Percentiles rank a stretch among this genome's conserved stretches.
phyloP scores from a whole-genome alignment of 2,113 vertebrate species.

The Eptatretus burgeri region DNA sequence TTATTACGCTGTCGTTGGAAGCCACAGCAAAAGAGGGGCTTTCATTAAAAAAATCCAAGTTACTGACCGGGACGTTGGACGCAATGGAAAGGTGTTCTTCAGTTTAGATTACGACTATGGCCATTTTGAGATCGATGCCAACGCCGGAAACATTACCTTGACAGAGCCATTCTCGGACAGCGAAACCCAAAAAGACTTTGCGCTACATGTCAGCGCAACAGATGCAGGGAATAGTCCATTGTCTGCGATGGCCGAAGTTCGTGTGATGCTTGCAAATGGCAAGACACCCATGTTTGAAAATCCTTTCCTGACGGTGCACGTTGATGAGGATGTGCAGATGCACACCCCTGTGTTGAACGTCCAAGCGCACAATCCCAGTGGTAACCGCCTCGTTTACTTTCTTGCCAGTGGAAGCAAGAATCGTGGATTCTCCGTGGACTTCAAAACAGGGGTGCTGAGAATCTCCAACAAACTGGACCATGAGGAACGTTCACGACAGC shows the following conservation, averaged over 20 bases:
- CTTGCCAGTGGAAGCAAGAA: constrained; percentile 56
- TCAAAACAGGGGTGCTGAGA: constrained; percentile 72
- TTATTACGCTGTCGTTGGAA: constrained; percentile 81
- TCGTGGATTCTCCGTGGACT: constrained; percentile 66
- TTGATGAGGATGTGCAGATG: constrained; percentile 50
- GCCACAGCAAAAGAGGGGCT: constrained; percentile 54
- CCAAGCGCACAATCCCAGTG: constrained; percentile 76
- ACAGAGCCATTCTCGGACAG: constrained; percentile 63
- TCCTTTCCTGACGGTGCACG: constrained; percentile 46
- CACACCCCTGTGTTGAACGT: constrained; percentile 59
- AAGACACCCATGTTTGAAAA: constrained; percentile 93
- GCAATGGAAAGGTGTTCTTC: constrained; percentile 65
- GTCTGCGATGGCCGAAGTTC: constrained; percentile 39
- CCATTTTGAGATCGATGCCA: constrained; percentile 67
- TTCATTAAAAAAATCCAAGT: constrained; percentile 52
- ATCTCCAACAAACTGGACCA: constrained; percentile 53
- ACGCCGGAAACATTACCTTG: constrained; percentile 37
- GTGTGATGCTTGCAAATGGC: constrained; percentile 82
- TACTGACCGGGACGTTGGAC: constrained; percentile 51
- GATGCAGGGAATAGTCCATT: constrained; percentile 49
- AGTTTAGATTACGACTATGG: constrained; percentile 45
- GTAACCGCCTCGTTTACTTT: constrained; percentile 72
- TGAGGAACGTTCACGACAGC: constrained; percentile 36
- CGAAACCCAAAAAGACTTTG: constrained; percentile 59
- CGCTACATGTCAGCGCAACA: constrained; percentile 38